Evolutionary conservation across 2,113 vertebrate genomes (phyloP).

Genomic region (Tamias sibiricus): DNA sequence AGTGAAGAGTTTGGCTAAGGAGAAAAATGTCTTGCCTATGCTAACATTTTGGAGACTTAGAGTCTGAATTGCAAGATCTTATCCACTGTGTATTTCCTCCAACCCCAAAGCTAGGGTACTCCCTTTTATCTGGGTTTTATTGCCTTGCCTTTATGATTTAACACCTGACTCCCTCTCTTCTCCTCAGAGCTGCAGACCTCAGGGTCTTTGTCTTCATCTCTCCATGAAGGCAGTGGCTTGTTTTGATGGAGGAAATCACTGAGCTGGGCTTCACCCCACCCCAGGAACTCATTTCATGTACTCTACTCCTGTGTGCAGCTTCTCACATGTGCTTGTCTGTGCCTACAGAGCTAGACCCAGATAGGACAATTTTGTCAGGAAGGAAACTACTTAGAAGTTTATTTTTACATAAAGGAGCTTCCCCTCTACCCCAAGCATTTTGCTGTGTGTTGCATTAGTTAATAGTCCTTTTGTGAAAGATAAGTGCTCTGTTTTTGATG

Average conservation of each 20-base stretch:
- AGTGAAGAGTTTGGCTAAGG: not conserved
- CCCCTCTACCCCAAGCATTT: not conserved
- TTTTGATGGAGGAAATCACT: not conserved
- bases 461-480: not conserved
- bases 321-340: not conserved
- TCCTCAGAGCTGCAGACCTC: too few species aligned
- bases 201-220: not conserved
- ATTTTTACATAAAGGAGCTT: constrained; percentile 5
- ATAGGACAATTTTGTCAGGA: not conserved
- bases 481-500: not conserved
- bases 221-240: not conserved
- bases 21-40: not conserved
- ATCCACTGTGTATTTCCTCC: not conserved
- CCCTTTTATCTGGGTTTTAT: not conserved
- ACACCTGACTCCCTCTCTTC: not conserved
- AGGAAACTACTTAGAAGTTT: not conserved
- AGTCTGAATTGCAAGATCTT: not conserved
- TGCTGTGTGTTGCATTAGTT: not conserved
- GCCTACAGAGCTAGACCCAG: not conserved
- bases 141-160: not conserved
- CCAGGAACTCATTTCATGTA: too few species aligned
- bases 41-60: not conserved
- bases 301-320: not conserved
- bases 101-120: not conserved
- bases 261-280: rapidly evolving